Base-by-base conservation (phyloP, 2,797 vertebrate genomes). In the Myotis planiceps region DNA sequence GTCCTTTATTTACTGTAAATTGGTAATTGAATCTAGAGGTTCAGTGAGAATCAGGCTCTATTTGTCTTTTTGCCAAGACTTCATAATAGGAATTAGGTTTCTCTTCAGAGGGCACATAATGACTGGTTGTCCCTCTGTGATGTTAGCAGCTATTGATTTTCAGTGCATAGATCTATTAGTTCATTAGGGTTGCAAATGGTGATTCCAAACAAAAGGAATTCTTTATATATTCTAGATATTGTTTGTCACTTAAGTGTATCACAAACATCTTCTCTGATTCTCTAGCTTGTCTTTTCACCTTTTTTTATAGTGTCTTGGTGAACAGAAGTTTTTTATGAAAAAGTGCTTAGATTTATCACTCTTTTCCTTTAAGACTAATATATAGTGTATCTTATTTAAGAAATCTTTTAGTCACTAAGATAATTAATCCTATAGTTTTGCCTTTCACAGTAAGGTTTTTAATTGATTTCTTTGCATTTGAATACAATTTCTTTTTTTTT, bases 41-140 rank as follows among this genome's bases (percentile, higher is more conserved):
- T 78, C 60, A 86, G 29, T 90, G 25, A 82, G 75, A 90, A 84
- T 63, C 34, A 66, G 83, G 9, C 75, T 93, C 25, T 34, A 14
- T 94, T 88, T 92, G 81, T 66, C n/a, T 53, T 76, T 81, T 92
- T 55, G 15, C 60, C 68, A 58, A 84, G 63, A 85, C n/a, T 49
- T 79, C n/a, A 2, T 53, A 74, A n/a, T 80, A n/a, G 65, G 18
- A 79, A 19, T 60, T 55, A 12, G 49, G 9, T 63, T 90, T 8
- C n/a, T 74, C n/a, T 88, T 76, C 8, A 32, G 60, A 88, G 71
- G 9, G 27, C 21, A 34, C 12, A 6, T 37, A 18, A 15, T 72
- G 29, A 60, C 37, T 71, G 16, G 4, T 80, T 93, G n/a, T 80
- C n/a, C 13, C 29, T 88, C 66, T 65, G 18, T 80, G 71, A 39